phyloP scores from a whole-genome alignment of 2,888 invertebrate genomes.

The Leptogaster cylindrica region DNA sequence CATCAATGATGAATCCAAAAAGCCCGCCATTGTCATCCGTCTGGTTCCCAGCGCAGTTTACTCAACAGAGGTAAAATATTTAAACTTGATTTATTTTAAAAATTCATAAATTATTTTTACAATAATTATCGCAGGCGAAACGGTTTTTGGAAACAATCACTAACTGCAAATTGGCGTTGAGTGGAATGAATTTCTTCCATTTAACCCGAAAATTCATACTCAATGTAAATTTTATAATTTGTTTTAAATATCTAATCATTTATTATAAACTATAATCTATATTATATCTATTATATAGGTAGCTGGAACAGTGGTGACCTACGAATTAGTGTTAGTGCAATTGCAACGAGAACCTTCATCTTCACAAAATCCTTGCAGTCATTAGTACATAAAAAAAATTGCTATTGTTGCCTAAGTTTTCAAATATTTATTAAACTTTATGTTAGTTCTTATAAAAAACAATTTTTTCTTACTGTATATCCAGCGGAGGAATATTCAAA shows the following conservation, averaged over 20 bases:
- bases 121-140: slow-evolving; percentile 59
- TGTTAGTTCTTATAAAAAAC: no score
- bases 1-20: slow-evolving; percentile 63
- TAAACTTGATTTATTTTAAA: slow-evolving; percentile 16
- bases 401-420: no score
- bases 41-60: slow-evolving; percentile 62
- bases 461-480: slow-evolving; percentile 51
- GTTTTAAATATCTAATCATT: not conserved
- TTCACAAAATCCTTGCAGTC: slow-evolving; percentile 49
- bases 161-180: slow-evolving; percentile 64
- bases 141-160: slow-evolving; percentile 65
- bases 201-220: slow-evolving; percentile 65
- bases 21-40: slow-evolving; percentile 62
- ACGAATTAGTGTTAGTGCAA: slow-evolving; percentile 50
- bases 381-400: not conserved
- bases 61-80: slow-evolving; percentile 63
- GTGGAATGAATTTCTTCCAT: slow-evolving; percentile 66
- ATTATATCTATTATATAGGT: slow-evolving; percentile 65
- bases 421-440: no score
- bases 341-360: slow-evolving; percentile 49
- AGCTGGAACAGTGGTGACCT: slow-evolving; percentile 68
- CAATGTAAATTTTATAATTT: no score
- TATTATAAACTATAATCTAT: not conserved
- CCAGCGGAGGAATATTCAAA: no score
- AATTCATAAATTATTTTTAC: not conserved